Conservation (phyloP, 2,113 vertebrate genomes). For the Microcebus murinus region DNA sequence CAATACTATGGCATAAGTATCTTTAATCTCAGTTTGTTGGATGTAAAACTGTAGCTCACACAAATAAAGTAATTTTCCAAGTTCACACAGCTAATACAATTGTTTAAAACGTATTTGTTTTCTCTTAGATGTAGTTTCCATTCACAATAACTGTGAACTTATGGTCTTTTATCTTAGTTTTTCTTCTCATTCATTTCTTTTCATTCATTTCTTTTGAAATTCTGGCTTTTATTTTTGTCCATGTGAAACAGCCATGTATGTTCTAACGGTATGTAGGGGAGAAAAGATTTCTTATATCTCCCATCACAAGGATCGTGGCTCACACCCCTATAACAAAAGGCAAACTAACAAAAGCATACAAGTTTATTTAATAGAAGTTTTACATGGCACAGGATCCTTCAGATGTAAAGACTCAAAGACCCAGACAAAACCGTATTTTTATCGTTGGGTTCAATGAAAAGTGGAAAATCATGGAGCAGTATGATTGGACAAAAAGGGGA, state of each 20-base stretch:
- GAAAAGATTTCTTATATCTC: not conserved
- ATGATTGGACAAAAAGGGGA: too few species aligned
- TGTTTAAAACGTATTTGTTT: not conserved
- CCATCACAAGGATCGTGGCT: not conserved
- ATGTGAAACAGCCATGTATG: not conserved
- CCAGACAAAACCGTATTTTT: too few species aligned
- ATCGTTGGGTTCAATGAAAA: too few species aligned
- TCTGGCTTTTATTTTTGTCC: not conserved
- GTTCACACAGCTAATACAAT: not conserved
- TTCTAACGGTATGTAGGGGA: not conserved
- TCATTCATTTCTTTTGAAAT: not conserved
- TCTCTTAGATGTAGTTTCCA: not conserved
- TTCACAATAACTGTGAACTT: not conserved
- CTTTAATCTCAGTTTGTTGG: not conserved
- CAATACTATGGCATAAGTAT: not conserved
- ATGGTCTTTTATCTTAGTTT: not conserved
- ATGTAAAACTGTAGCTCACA: not conserved
- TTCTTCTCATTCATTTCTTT: not conserved
- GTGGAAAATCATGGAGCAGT: too few species aligned
- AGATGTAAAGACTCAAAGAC: too few species aligned
- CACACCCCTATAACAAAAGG: not conserved
- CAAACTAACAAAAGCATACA: not conserved
- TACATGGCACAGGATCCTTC: too few species aligned
- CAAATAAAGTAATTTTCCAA: not conserved
- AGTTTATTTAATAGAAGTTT: too few species aligned